These are phyloP conservation scores for Glomeris maerens DNA, from an alignment of 1,140 invertebrate species.

Conservation along the genomic window DNA sequence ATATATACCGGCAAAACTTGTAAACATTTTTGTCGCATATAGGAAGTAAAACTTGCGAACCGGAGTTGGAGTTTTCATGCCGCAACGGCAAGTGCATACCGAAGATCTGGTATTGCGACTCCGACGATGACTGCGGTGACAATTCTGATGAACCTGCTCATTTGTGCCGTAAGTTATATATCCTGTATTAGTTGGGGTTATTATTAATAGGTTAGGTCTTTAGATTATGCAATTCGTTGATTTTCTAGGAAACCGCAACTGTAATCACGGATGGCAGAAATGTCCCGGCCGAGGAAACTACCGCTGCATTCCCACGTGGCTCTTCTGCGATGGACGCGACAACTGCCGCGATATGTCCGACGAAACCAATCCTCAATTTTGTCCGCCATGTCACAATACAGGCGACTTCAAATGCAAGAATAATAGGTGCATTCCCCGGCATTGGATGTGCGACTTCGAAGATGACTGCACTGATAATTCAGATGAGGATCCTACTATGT, in stretches of 20 bases:
- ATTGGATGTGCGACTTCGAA: slow-evolving; percentile 92
- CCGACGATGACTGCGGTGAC: slow-evolving; percentile 83
- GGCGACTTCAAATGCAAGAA: slow-evolving; percentile 77
- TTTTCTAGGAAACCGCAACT: slow-evolving; percentile 52
- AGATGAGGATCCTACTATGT: slow-evolving; percentile 78
- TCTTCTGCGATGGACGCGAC: slow-evolving; percentile 89
- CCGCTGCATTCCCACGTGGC: slow-evolving; percentile 83
- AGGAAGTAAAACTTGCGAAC: too few species aligned
- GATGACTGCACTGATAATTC: slow-evolving; percentile 86
- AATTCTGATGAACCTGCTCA: slow-evolving; percentile 87
- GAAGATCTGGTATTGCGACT: slow-evolving; percentile 89
- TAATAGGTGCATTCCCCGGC: slow-evolving; percentile 74
- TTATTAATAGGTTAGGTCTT: too few species aligned
- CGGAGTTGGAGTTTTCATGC: slow-evolving; percentile 72
- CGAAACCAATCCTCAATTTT: too few species aligned
- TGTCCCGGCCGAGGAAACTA: slow-evolving; percentile 81
- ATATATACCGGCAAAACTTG: not conserved
- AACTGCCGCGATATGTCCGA: slow-evolving; percentile 24
- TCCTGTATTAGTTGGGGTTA: too few species aligned
- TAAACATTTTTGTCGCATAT: slow-evolving; percentile 9
- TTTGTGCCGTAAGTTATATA: slow-evolving; percentile 48
- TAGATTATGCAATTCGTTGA: too few species aligned
- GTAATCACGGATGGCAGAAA: slow-evolving; percentile 77
- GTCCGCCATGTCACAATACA: too few species aligned
- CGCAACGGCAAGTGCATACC: slow-evolving; percentile 92